Evolutionary conservation across 2,113 vertebrate species (phyloP), one percentile per base, ranked within the genome.

Genomic region (Tympanuchus pallidicinctus): DNA sequence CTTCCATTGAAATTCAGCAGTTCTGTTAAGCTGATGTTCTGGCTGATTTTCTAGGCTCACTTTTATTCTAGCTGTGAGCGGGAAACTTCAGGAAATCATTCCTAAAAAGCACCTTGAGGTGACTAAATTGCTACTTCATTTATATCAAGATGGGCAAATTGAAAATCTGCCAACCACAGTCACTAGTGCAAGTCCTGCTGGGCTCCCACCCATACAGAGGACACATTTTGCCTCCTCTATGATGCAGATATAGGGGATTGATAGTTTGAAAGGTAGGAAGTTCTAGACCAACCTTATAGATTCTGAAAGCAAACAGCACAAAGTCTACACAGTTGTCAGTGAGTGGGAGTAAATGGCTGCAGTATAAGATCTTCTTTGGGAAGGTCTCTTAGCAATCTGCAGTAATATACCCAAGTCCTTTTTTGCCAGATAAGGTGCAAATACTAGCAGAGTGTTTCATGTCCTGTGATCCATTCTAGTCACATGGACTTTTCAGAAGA

Each of bases 1-100:
- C 64, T 92, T 82, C 71, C 64, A 60, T 74, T 83, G 80, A 90
- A 92, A 64, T 90, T 92, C 82, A 89, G 91, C 82, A 85, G 91
- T 91, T 89, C 81, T 93, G 74, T 92, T 96, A 94, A 97, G 95
- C 90, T 38, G 38, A 75, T 94, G 57, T 95, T 88, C 94, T 1
- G 76, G 79, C 95, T 96, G 95, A 92, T 96, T 96, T 97, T 96
- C 94, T 96, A 95, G 96, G 93, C 96, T 95, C 90, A 95, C 93
- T 96, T 95, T 96, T 94, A 95, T 96, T 92, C 94, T 94, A 96
- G 80, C 92, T 95, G 47, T 93, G 86, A 95, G 79, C 84, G 93
- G 45, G 92, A 93, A 95, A 76, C 95, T 97, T 91, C 83, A 95
- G 94, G 88, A 96, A 93, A 95, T 88, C 88, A 93, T 94, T 95